Evolutionary conservation across 2,113 vertebrate genomes (phyloP).

Genomic region (Dasyurus viverrinus): DNA sequence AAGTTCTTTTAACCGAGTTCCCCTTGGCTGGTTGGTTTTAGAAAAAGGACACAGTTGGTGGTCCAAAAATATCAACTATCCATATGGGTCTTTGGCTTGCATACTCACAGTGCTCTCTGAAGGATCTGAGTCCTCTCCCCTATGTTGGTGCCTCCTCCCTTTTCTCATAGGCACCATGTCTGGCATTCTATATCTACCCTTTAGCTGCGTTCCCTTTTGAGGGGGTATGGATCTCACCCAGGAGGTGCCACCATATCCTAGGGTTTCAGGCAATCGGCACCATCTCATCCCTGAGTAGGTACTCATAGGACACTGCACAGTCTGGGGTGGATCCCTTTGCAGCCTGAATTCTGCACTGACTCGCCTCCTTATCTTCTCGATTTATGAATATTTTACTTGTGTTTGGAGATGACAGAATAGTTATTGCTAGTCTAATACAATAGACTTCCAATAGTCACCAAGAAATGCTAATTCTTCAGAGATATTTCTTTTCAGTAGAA

Average conservation of each 20-base stretch:
- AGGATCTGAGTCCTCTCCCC: background rate
- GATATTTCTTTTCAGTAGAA: background rate
- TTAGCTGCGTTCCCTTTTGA: background rate
- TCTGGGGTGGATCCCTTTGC: background rate
- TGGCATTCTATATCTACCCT: no score
- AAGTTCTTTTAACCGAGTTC: background rate
- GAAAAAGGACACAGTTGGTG: background rate
- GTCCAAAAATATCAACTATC: background rate
- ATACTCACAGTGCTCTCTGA: background rate
- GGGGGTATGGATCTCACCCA: background rate
- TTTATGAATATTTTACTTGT: background rate
- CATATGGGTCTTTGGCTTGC: background rate
- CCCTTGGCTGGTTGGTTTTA: background rate
- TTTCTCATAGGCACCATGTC: background rate
- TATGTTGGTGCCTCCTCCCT: background rate
- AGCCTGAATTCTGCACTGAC: background rate
- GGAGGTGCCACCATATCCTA: background rate
- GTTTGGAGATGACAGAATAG: background rate
- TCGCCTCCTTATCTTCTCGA: background rate
- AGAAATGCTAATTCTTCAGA: background rate
- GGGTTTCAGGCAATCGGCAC: no score
- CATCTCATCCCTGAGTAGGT: no score
- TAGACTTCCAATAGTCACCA: background rate
- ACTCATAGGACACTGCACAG: no score
- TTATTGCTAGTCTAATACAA: background rate